These are phyloP conservation scores for Protophormia terraenovae DNA, from an alignment of 2,888 invertebrate species.

Conservation along the genomic window DNA sequence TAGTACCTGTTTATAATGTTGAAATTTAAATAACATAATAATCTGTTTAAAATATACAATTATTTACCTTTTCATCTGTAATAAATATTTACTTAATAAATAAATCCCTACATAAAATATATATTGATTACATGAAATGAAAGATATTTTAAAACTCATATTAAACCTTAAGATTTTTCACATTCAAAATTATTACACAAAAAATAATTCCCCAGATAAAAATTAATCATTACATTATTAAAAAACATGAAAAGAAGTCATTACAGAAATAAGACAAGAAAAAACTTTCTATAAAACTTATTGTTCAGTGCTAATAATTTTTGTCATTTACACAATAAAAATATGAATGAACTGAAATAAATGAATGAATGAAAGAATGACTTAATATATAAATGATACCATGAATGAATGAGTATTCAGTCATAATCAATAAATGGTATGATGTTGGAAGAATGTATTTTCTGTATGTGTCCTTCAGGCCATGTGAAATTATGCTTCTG, in stretches of 20 bases:
- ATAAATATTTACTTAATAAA: too few relatives aligned
- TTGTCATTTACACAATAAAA: background rate
- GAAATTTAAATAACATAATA: too few relatives aligned
- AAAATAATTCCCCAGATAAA: too few relatives aligned
- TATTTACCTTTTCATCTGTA: too few relatives aligned
- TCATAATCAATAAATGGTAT: background rate
- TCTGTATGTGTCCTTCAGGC: background rate
- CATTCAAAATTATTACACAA: too few relatives aligned
- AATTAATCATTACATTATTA: background rate
- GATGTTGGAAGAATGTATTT: background rate
- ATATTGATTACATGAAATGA: too few relatives aligned
- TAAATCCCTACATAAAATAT: too few relatives aligned
- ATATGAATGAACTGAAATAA: background rate
- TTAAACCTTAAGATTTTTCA: too few relatives aligned
- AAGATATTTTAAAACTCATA: too few relatives aligned
- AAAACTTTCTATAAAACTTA: background rate
- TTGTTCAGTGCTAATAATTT: background rate
- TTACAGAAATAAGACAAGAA: background rate
- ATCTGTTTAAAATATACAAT: too few relatives aligned
- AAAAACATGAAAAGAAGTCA: slow-evolving; percentile 3
- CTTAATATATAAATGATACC: background rate
- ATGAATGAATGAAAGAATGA: background rate
- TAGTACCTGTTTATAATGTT: too few relatives aligned
- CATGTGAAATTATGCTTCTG: slow-evolving; percentile 10
- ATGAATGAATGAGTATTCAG: background rate